Evolutionary conservation across 2,797 vertebrate species (phyloP).

Genomic region (Melanotaenia parkinsoni): DNA sequence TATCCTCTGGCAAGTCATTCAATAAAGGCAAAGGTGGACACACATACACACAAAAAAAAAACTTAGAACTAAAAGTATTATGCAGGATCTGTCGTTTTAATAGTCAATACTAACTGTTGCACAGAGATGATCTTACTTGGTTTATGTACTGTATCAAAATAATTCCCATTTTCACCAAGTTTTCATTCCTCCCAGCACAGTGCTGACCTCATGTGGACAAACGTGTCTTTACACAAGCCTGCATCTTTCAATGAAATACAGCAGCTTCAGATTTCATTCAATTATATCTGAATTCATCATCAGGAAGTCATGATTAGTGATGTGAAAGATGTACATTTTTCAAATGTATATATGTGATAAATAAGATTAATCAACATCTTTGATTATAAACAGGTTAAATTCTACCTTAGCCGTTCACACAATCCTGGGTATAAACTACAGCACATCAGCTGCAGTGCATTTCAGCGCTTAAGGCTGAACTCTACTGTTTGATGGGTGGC

Average conservation of each 20-base stretch:
- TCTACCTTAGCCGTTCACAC: conserved; percentile 30
- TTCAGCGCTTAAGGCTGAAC: conserved; percentile 55
- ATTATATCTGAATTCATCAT: conserved; percentile 7
- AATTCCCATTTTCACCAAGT: not conserved
- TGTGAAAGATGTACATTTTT: not conserved
- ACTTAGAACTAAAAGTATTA: not conserved
- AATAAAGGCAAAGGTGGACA: too few species aligned
- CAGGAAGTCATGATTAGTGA: not conserved
- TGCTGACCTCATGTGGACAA: conserved; percentile 78
- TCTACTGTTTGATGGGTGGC: conserved; percentile 47
- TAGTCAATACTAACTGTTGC: not conserved
- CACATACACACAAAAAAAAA: not conserved
- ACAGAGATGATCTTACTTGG: not conserved
- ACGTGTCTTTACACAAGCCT: conserved; percentile 16
- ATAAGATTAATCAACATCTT: not conserved
- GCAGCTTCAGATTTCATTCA: conserved; percentile 42
- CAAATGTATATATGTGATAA: not conserved
- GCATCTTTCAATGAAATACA: conserved; percentile 40
- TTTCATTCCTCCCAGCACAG: conserved; percentile 32
- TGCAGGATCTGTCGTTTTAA: not conserved
- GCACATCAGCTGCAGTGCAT: conserved; percentile 30
- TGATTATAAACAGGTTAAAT: not conserved
- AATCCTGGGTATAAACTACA: conserved; percentile 9
- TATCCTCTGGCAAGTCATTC: too few species aligned
- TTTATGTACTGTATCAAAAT: not conserved